A percentile compares a stretch with the other conserved stretches of the same genome.
These are phyloP conservation scores for Myotis lucifugus DNA, from an alignment of 2,113 vertebrate species.

Conservation along the genomic window DNA sequence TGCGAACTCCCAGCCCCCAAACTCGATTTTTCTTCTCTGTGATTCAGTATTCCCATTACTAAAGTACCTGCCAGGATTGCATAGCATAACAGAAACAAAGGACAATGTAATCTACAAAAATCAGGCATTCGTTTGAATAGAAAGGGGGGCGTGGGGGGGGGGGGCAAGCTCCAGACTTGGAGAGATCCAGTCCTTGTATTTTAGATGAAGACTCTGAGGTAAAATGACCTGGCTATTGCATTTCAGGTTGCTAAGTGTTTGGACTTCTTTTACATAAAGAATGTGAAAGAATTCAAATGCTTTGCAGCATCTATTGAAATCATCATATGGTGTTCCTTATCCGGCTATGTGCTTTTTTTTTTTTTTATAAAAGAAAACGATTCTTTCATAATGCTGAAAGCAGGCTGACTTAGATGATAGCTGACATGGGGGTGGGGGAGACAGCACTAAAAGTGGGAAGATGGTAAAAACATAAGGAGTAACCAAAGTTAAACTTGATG, in stretches of 20 bases:
- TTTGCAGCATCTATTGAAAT: background rate
- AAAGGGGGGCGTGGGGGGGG: background rate
- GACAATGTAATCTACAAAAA: background rate
- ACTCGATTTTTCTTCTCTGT: background rate
- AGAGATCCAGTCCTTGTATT: background rate
- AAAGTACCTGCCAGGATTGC: background rate
- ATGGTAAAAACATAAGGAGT: background rate
- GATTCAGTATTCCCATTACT: background rate
- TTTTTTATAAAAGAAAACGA: background rate
- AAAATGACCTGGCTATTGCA: background rate
- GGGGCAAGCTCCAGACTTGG: background rate
- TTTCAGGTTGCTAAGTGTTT: background rate
- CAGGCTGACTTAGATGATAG: background rate
- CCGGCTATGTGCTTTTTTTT: background rate
- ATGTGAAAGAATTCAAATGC: slow-evolving; percentile 51
- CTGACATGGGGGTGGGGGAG: background rate
- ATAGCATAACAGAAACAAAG: background rate
- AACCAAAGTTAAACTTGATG: background rate
- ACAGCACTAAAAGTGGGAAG: background rate
- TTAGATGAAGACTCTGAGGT: background rate
- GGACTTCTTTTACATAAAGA: background rate
- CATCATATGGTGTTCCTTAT: background rate
- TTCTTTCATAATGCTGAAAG: background rate
- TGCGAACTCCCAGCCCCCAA: no score
- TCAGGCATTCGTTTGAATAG: background rate